Evolutionary conservation across 2,113 vertebrate species (phyloP).

Genomic region (Pardalotus punctatus): DNA sequence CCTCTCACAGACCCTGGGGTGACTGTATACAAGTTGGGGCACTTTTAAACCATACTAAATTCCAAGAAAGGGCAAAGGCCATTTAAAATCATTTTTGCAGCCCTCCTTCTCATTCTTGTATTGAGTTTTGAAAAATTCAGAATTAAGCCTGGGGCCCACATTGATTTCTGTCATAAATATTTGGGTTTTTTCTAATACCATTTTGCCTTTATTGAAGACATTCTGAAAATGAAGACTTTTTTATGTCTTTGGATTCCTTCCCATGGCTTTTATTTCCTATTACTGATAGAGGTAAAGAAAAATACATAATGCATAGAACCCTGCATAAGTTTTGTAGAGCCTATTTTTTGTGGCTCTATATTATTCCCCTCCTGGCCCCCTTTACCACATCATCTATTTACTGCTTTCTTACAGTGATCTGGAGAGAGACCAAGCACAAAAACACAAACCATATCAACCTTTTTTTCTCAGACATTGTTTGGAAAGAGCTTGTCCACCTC

Average conservation of each 20-base stretch:
- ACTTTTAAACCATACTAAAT: not conserved
- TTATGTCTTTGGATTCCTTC: not conserved
- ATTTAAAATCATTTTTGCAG: not conserved
- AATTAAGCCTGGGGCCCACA: not conserved
- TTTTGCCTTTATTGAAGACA: not conserved
- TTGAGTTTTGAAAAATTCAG: not conserved
- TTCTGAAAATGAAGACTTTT: not conserved
- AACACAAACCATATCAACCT: not conserved
- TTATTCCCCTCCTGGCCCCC: not conserved
- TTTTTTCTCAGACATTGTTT: not conserved
- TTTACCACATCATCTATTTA: not conserved
- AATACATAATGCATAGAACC: not conserved
- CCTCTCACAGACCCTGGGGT: not conserved
- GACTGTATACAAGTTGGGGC: not conserved
- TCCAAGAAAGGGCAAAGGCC: not conserved
- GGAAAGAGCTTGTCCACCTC: slow-evolving; percentile 34
- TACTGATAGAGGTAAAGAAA: not conserved
- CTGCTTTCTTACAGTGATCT: not conserved
- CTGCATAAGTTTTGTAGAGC: not conserved
- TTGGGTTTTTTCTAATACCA: not conserved
- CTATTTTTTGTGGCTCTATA: not conserved
- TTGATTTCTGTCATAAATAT: not conserved
- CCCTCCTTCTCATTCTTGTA: not conserved
- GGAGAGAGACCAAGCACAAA: not conserved
- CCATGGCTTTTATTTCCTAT: not conserved